A percentile compares a stretch with the other conserved stretches of the same genome.
Conservation (phyloP, 2,797 vertebrate species). For the Melanotaenia maccullochi region DNA sequence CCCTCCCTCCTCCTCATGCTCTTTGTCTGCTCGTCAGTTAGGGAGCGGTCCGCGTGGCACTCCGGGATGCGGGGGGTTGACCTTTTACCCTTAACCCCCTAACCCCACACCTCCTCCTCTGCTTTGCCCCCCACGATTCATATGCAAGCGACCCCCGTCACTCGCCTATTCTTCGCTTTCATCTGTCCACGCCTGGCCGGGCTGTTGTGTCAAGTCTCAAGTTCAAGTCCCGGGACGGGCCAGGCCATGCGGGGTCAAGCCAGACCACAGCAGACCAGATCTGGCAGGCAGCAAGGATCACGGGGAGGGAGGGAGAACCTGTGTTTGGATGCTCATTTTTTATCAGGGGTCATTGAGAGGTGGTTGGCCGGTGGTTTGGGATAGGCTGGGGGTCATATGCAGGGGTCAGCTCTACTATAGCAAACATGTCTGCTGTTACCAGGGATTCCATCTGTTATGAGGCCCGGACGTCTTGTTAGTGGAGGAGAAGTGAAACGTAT, state of each 20-base stretch:
- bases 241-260: conserved; percentile 46
- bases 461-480: not conserved
- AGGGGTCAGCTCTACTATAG: conserved; percentile 46
- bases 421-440: conserved; percentile 47
- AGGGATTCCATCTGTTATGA: conserved; percentile 41
- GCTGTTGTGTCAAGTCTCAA: conserved; percentile 82
- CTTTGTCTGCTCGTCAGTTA: conserved; percentile 81
- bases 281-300: conserved; percentile 29
- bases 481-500: not conserved
- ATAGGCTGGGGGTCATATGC: conserved; percentile 47
- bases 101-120: conserved; percentile 57
- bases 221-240: conserved; percentile 80
- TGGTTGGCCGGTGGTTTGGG: conserved; percentile 44
- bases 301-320: not conserved
- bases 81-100: conserved; percentile 75
- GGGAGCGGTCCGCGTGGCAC: conserved; percentile 61
- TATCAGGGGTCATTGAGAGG: conserved; percentile 52
- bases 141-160: conserved; percentile 79
- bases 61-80: conserved; percentile 73
- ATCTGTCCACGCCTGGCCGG: conserved; percentile 73
- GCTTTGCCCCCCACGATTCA: conserved; percentile 65
- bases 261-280: conserved; percentile 52
- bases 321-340: conserved; percentile 71
- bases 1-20: conserved; percentile 57
- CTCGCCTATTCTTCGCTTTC: conserved; percentile 72